Conservation (phyloP, 2,888 invertebrate genomes). For the Euspilapteryx auroguttella region DNA sequence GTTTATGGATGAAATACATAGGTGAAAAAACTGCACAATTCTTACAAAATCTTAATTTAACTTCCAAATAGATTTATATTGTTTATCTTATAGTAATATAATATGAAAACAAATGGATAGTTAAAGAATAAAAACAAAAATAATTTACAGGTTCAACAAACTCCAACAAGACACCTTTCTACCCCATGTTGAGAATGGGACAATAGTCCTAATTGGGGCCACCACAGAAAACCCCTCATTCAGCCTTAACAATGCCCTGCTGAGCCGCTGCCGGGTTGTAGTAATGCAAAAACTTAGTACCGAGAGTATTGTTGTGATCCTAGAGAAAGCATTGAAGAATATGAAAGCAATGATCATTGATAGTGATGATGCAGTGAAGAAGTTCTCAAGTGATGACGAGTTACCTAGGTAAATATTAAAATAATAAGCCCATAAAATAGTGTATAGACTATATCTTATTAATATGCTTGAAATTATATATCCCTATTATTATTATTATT, state of each 20-base stretch:
- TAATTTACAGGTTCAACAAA: slow-evolving; percentile 82
- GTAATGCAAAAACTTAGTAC: slow-evolving; percentile 70
- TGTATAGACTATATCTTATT: no score
- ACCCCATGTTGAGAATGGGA: slow-evolving; percentile 79
- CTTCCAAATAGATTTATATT: no score
- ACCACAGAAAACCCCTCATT: slow-evolving; percentile 91
- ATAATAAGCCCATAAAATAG: no score
- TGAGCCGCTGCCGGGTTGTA: slow-evolving; percentile 78
- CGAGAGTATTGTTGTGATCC: slow-evolving; percentile 62
- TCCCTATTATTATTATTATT: no score
- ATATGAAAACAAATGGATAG: no score
- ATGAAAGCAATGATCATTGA: slow-evolving; percentile 24
- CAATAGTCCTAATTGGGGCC: slow-evolving; percentile 76
- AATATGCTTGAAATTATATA: no score
- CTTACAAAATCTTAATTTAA: no score
- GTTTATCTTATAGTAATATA: no score
- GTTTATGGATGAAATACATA: slow-evolving; percentile 87
- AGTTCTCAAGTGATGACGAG: no score
- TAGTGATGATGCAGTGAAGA: slow-evolving; percentile 13
- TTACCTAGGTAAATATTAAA: no score
- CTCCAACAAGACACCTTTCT: slow-evolving; percentile 81
- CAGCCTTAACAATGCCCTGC: slow-evolving; percentile 75
- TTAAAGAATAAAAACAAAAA: no score
- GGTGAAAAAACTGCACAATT: slow-evolving; percentile 25
- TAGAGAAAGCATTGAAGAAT: slow-evolving; percentile 57